These are phyloP conservation scores for Stichopus chloronotus DNA, from an alignment of 35 echinoderm and acorn worm species.

Conservation along the genomic window DNA sequence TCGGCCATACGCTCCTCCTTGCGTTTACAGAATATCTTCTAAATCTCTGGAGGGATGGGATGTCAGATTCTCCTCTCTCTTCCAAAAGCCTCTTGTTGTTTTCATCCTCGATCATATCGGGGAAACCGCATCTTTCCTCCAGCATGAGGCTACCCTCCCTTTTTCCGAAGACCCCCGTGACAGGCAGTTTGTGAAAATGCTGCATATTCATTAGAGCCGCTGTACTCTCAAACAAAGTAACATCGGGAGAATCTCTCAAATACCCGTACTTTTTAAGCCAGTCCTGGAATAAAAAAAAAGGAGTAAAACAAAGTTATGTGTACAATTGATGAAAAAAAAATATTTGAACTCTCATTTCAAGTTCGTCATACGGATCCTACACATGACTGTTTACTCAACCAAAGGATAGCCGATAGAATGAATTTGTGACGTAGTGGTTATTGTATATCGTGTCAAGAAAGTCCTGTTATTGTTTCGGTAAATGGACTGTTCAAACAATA, in stretches of 20 bases:
- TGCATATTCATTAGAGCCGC: constrained; percentile 37
- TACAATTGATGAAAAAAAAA: too few species aligned
- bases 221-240: constrained; percentile 30
- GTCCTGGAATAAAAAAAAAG: background rate
- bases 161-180: background rate
- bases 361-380: too few species aligned
- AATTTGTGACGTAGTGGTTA: too few species aligned
- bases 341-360: too few species aligned
- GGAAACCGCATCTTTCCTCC: constrained; percentile 28
- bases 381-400: too few species aligned
- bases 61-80: background rate
- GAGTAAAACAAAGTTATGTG: background rate
- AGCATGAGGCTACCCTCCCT: constrained; percentile 5
- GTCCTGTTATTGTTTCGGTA: too few species aligned
- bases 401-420: too few species aligned
- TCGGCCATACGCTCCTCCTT: background rate
- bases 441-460: too few species aligned
- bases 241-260: background rate
- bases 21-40: constrained; percentile 35
- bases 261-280: constrained; percentile 42
- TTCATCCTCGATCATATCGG: constrained; percentile 44
- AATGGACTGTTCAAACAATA: too few species aligned
- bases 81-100: background rate
- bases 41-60: background rate
- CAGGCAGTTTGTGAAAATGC: constrained; percentile 11